Evolutionary conservation across 1,140 invertebrate genomes (phyloP).

Genomic region (Tetragnatha versicolor): DNA sequence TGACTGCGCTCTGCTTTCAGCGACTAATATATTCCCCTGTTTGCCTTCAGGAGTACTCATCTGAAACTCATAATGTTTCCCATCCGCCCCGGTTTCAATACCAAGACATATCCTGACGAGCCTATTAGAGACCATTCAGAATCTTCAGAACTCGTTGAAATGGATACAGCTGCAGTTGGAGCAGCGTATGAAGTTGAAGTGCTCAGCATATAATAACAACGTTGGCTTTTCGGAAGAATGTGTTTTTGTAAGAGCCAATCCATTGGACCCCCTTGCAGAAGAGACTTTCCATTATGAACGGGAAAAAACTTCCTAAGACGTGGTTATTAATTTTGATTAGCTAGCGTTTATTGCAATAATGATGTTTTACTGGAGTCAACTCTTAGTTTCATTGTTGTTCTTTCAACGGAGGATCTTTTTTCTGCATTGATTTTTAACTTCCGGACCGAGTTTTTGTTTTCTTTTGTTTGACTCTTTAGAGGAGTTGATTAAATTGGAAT

Average conservation of each 20-base stretch:
- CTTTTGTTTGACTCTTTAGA: neutral
- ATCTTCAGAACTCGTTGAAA: slow-evolving; percentile 24
- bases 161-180: slow-evolving; percentile 9
- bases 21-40: slow-evolving; percentile 27
- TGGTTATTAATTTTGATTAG: slow-evolving; percentile 44
- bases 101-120: neutral
- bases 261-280: neutral
- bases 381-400: neutral
- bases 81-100: neutral
- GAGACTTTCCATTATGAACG: neutral
- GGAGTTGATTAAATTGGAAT: neutral
- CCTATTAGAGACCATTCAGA: slow-evolving; percentile 20
- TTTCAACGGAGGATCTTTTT: neutral
- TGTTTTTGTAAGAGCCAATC: slow-evolving; percentile 23
- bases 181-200: slow-evolving; percentile 14
- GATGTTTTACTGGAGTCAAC: slow-evolving; percentile 18
- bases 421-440: neutral
- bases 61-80: neutral
- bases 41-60: slow-evolving; percentile 5
- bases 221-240: slow-evolving; percentile 8
- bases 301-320: slow-evolving; percentile 3
- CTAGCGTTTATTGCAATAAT: slow-evolving; percentile 45
- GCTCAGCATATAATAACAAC: slow-evolving; percentile 35
- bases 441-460: neutral
- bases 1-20: neutral